A percentile compares a stretch with the other conserved stretches of the same genome.
phyloP scores from a whole-genome alignment of 2,888 invertebrate species.

The Galerucella nymphaeae region DNA sequence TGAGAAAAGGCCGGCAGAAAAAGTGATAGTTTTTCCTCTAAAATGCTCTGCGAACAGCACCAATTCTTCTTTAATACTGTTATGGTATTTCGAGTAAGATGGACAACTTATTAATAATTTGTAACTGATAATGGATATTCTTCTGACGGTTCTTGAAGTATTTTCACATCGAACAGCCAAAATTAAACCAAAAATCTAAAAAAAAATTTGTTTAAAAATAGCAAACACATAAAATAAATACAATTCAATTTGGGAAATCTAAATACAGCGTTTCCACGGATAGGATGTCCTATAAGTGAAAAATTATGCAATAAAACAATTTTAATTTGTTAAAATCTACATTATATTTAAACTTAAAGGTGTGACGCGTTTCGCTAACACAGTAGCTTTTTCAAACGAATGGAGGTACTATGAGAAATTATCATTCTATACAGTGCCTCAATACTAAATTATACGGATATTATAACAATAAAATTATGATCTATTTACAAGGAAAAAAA shows the following conservation, averaged over 20 bases:
- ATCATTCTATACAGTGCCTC: too few relatives aligned
- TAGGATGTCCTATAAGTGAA: too few relatives aligned
- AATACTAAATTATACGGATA: too few relatives aligned
- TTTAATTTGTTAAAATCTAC: too few relatives aligned
- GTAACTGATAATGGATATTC: slow-evolving; percentile 36
- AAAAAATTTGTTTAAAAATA: background rate
- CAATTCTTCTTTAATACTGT: slow-evolving; percentile 35
- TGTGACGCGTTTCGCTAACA: too few relatives aligned
- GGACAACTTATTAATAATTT: slow-evolving; percentile 38
- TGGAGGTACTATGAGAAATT: too few relatives aligned
- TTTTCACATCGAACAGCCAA: slow-evolving; percentile 30
- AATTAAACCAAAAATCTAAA: slow-evolving; percentile 25
- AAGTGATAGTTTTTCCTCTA: slow-evolving; percentile 33
- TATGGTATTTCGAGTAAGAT: slow-evolving; percentile 17
- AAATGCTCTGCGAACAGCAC: slow-evolving; percentile 38
- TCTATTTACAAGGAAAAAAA: too few relatives aligned
- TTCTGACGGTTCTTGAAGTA: slow-evolving; percentile 34
- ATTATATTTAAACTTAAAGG: too few relatives aligned
- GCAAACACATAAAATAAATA: background rate
- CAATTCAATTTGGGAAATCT: background rate
- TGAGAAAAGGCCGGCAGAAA: slow-evolving; percentile 39
- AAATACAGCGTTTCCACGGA: too few relatives aligned
- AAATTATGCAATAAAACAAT: too few relatives aligned
- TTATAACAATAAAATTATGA: too few relatives aligned
- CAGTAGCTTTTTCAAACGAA: too few relatives aligned